Evolutionary conservation across 2,888 invertebrate species (phyloP).

Genomic region (Phortica okadai): DNA sequence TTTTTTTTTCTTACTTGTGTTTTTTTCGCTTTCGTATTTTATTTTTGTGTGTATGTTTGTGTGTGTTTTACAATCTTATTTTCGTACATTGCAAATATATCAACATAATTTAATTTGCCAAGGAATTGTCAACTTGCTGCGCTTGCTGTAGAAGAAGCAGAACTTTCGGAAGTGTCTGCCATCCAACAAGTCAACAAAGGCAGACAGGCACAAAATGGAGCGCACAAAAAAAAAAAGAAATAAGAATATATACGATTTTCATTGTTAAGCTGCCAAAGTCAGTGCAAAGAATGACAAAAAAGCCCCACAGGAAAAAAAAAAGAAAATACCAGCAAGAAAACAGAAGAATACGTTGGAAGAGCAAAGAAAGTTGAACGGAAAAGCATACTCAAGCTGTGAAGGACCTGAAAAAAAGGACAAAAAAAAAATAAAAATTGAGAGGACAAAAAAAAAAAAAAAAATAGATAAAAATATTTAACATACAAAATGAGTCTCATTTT

Average conservation of each 20-base stretch:
- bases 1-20: slow-evolving; percentile 19
- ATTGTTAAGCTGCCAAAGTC: slow-evolving; percentile 29
- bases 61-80: too few species aligned
- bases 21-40: slow-evolving; percentile 11
- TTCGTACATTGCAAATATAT: slow-evolving; percentile 20
- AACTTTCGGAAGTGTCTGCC: slow-evolving; percentile 13
- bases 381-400: slow-evolving; percentile 22
- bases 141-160: not conserved
- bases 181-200: slow-evolving; percentile 28
- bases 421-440: slow-evolving; percentile 4
- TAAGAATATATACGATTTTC: slow-evolving; percentile 7
- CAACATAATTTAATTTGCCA: slow-evolving; percentile 33
- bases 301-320: not conserved
- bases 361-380: slow-evolving; percentile 20
- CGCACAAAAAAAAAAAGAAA: slow-evolving; percentile 2
- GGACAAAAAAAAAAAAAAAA: slow-evolving; percentile 2
- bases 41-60: not conserved
- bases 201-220: not conserved
- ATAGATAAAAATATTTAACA: slow-evolving; percentile 25
- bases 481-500: slow-evolving; percentile 32
- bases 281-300: not conserved
- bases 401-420: not conserved
- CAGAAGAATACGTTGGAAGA: not conserved
- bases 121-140: slow-evolving; percentile 25
- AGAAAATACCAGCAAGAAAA: not conserved